Base-by-base conservation (phyloP, 1,140 invertebrate species). In the Zaprionus nigranus region DNA sequence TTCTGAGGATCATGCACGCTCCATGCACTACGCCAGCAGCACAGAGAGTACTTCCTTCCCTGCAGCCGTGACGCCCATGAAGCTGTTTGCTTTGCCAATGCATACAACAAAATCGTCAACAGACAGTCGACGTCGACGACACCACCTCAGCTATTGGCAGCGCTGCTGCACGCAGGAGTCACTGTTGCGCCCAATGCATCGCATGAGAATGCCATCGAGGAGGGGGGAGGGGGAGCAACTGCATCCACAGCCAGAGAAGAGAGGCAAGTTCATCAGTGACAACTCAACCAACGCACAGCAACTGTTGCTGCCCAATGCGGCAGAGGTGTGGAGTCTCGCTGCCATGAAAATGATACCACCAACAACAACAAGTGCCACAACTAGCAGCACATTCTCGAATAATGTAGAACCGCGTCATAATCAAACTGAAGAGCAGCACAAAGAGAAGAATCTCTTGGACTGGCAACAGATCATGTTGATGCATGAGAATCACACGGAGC, bases 281-380 rank as follows among this genome's bases (percentile, higher is more conserved):
- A 92, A 92, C 58, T 82, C 91, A n/a, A 91, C 91, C 7, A 92
- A 88, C 78, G 78, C 81, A 9, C 82, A 90, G 46, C 88, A 91
- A 63, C 46, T 92, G 43, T 75, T 75, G 24, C 34, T 91, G 28
- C 91, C 91, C 5, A 87, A 92, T 49, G 74, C 56, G 5, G 78
- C 85, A 0, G 91, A 92, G 28, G 88, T 82, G 1, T 92, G 92
- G 92, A 85, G 85, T 40, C 53, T 92, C 15, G 92, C 90, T 6
- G 82, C 78, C 3, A 85, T 92, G 90, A 92, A 91, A 78, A 63
- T 71, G 22, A 66, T 90, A 53, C 82, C 84, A 15, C 70, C 69
- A 24, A 57, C 61, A 11, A 61, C 68, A 26, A 53, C 63, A 56
- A 34, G 36, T 9, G 53, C 59, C 11, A 56, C 66, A 15, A 49